A percentile compares a stretch with the other conserved stretches of the same genome.
Conservation (phyloP, 2,797 vertebrate genomes). For the Scolopax bukidnonensis region DNA sequence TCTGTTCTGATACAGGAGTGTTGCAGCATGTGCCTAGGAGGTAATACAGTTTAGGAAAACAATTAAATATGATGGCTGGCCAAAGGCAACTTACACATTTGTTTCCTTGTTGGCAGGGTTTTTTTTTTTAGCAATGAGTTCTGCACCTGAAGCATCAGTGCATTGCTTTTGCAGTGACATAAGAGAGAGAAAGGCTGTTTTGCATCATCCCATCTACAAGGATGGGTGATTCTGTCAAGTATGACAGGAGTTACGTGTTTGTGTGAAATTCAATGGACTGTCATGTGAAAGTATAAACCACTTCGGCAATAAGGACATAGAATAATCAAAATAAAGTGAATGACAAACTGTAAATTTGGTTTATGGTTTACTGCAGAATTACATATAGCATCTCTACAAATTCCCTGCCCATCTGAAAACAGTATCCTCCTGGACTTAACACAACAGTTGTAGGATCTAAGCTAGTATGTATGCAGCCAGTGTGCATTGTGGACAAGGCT, state of each 20-base stretch:
- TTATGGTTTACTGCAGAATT: background rate
- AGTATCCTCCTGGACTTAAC: background rate
- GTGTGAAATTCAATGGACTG: background rate
- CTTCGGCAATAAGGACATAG: background rate
- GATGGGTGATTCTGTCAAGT: background rate
- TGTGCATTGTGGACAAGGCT: rapidly evolving
- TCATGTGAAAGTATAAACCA: background rate
- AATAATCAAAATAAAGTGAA: background rate
- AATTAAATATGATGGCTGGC: conserved; percentile 64
- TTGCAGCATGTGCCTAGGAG: conserved; percentile 50
- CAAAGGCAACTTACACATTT: conserved; percentile 63
- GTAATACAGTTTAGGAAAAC: conserved; percentile 70
- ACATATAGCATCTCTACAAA: background rate
- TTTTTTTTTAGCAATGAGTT: conserved; percentile 43
- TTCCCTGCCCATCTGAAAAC: background rate
- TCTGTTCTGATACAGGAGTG: conserved; percentile 28
- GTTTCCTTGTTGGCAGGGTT: conserved; percentile 30
- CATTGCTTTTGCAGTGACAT: background rate
- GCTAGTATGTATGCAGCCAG: rapidly evolving
- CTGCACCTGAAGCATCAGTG: conserved; percentile 38
- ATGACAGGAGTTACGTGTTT: background rate
- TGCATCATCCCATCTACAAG: background rate
- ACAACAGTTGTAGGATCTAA: background rate
- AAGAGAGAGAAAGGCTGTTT: background rate
- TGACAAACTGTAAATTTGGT: background rate